A percentile compares a stretch with the other conserved stretches of the same genome.
phyloP scores from a whole-genome alignment of 2,888 invertebrate species.

The Subacronicta megacephala region DNA sequence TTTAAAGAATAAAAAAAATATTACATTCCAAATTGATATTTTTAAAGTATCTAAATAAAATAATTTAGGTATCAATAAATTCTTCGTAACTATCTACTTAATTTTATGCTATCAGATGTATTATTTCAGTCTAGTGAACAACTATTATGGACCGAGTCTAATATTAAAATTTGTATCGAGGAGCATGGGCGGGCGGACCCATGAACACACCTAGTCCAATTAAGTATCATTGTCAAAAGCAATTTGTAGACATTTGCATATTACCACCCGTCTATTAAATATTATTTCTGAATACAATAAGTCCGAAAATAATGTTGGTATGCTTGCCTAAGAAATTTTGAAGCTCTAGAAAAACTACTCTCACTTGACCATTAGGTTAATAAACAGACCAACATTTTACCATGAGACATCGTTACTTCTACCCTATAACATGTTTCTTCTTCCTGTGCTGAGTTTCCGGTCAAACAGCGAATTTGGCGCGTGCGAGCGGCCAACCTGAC shows the following conservation, averaged over 20 bases:
- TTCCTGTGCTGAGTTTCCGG: conserved; percentile 71
- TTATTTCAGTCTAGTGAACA: conserved; percentile 3
- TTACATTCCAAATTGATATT: too few species aligned
- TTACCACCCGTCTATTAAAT: conserved; percentile 64
- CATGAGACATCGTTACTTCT: conserved; percentile 62
- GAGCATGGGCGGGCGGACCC: conserved; percentile 39
- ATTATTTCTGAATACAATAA: conserved; percentile 60
- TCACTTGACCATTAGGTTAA: conserved; percentile 3
- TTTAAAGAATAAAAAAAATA: too few species aligned
- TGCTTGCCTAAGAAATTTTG: background rate
- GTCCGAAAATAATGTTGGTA: conserved; percentile 26
- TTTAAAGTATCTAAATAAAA: too few species aligned
- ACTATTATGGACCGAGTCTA: conserved; percentile 5
- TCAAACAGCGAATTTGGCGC: conserved; percentile 80
- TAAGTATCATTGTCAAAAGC: conserved; percentile 65
- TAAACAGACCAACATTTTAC: conserved; percentile 50
- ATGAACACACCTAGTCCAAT: conserved; percentile 61
- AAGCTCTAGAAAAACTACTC: too few species aligned
- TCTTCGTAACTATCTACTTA: background rate
- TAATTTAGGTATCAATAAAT: too few species aligned
- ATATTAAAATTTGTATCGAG: conserved; percentile 41
- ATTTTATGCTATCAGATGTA: conserved; percentile 1
- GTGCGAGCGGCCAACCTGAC: conserved; percentile 77
- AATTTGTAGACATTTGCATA: conserved; percentile 73
- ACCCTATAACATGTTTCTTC: conserved; percentile 67